phyloP scores from a whole-genome alignment of 92 coral and sea anemone species.

The Meandrina meandrites region DNA sequence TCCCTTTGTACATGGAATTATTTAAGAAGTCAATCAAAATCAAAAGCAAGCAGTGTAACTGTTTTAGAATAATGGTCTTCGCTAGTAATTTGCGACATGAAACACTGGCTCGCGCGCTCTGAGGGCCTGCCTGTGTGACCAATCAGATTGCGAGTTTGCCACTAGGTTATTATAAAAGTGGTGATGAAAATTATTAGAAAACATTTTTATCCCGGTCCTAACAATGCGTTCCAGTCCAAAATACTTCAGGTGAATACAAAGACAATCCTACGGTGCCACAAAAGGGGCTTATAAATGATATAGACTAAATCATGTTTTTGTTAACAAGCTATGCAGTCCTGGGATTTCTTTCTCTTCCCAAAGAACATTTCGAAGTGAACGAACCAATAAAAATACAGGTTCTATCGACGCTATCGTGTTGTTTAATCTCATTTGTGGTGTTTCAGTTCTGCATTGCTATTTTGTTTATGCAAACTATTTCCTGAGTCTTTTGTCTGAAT shows the following conservation, averaged over 20 bases:
- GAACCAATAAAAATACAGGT: not conserved
- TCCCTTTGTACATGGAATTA: no score
- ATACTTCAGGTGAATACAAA: not conserved
- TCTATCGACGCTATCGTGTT: not conserved
- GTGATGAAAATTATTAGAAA: not conserved
- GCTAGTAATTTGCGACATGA: no score
- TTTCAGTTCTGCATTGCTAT: not conserved
- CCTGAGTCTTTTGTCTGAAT: slow-evolving; percentile 2
- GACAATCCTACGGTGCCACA: not conserved
- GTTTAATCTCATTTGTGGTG: not conserved
- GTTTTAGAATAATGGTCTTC: no score
- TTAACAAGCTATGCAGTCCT: not conserved
- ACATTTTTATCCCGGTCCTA: not conserved
- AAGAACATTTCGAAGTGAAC: not conserved
- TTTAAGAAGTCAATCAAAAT: no score
- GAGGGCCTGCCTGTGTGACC: no score
- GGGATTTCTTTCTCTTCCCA: not conserved
- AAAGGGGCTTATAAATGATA: not conserved
- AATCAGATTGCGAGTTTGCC: not conserved
- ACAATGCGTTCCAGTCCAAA: not conserved
- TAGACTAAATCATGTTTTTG: not conserved
- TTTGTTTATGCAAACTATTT: slow-evolving; percentile 19
- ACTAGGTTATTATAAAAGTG: not conserved
- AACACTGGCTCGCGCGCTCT: no score
- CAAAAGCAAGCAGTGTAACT: no score